phyloP scores from a whole-genome alignment of 2,888 invertebrate genomes.

The Schizaphis graminum region DNA sequence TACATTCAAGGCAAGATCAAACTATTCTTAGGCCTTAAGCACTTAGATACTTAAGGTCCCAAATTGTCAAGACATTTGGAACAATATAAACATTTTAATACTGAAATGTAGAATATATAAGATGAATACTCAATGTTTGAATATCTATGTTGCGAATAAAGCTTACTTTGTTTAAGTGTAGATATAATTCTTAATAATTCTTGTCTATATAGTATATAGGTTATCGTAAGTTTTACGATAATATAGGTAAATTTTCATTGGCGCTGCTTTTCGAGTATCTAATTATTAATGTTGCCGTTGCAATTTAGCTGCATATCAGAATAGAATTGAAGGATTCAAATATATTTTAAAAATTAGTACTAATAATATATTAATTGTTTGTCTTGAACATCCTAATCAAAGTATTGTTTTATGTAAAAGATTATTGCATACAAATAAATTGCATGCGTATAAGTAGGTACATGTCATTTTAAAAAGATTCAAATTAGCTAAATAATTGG shows the following conservation, averaged over 20 bases:
- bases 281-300: background rate
- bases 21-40: background rate
- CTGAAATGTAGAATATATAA: background rate
- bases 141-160: background rate
- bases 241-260: background rate
- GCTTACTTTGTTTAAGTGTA: background rate
- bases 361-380: background rate
- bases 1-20: background rate
- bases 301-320: background rate
- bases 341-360: background rate
- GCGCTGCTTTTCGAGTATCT: background rate
- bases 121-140: background rate
- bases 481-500: background rate
- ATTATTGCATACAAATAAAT: background rate
- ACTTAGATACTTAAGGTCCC: background rate
- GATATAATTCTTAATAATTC: background rate
- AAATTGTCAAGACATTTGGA: background rate
- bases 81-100: background rate
- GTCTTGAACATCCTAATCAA: background rate
- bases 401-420: background rate
- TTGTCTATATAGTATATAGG: background rate
- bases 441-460: background rate
- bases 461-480: background rate
- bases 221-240: background rate
- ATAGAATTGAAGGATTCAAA: background rate